Conservation (phyloP, 2,797 vertebrate species). For the Phataginus tetradactyla region DNA sequence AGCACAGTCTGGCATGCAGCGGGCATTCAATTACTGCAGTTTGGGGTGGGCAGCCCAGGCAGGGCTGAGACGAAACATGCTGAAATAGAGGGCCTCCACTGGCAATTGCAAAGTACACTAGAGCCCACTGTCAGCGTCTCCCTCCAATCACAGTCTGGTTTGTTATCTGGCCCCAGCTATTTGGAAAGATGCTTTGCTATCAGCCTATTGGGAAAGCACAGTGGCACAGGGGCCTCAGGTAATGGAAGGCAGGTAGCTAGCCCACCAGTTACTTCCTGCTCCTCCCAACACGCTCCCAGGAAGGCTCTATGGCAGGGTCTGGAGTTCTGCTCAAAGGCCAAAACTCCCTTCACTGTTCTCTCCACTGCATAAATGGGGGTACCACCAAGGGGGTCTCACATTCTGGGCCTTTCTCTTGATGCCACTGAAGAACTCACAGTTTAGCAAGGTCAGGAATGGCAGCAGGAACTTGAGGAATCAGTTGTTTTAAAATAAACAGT, state of each 20-base stretch:
- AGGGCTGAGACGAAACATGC: not conserved
- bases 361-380: too few relatives aligned
- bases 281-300: not conserved
- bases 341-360: not conserved
- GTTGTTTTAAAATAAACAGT: not conserved
- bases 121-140: slow-evolving; percentile 76
- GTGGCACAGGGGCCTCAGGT: slow-evolving; percentile 38
- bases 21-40: not conserved
- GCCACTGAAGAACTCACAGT: not conserved
- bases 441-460: not conserved
- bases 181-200: slow-evolving; percentile 79
- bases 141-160: slow-evolving; percentile 78
- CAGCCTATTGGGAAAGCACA: slow-evolving; percentile 51
- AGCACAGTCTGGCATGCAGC: not conserved
- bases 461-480: not conserved
- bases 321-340: not conserved
- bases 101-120: slow-evolving; percentile 83
- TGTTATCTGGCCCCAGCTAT: slow-evolving; percentile 76
- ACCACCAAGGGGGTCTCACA: not conserved
- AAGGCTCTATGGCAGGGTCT: not conserved
- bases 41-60: not conserved
- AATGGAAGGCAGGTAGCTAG: not conserved
- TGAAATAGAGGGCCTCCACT: slow-evolving; percentile 74
- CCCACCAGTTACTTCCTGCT: not conserved
- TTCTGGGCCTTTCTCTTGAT: not conserved